Base-by-base conservation (phyloP, 2,797 vertebrate species). In the Ctenopoma kingsleyae region DNA sequence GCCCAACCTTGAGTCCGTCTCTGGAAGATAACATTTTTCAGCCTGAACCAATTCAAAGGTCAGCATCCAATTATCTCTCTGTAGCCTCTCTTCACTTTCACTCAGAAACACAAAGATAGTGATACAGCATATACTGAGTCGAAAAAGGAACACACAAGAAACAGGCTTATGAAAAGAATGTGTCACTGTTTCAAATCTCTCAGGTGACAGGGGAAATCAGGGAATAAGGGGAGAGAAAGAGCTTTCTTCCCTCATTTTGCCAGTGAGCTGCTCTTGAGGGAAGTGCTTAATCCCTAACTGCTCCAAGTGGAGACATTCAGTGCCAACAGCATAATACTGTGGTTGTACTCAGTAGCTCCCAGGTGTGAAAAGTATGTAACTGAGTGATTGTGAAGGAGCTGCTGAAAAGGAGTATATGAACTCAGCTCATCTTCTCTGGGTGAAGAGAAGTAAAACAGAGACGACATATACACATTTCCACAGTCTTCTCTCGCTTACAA, bases 361-460 rank as follows among this genome's bases (percentile, higher is more conserved):
- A 84, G 86, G 81, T 87, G 80, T 83, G 71, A 79, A 74, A 83
- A 79, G 75, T 89, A 78, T 84, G 78, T 68, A 80, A 69, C 52
- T 66, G 69, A 80, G 69, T 77, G 76, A 78, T 74, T 82, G 43
- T 70, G 61, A 81, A 79, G 63, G 67, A 74, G 72, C 36, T 63
- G 58, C 63, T 77, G 62, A 72, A 78, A 76, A 57, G 36, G 23
- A 64, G 67, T 47, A 61, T 62, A 63, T 67, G 63, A 78, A 78
- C 62, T 71, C 63, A 22, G 56, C 77, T 75, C 71, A 78, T 87
- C 76, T 76, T 79, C 52, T 69, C 64, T 52, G 19, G 56, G 36
- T 2, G 5, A 73, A 40, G 35, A 67, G 36, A 71, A 51, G 32
- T 23, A 19, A 38, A 49, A 56, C 41, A 25, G 38, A 59, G 2